These are phyloP conservation scores for Athetis lepigone DNA, from an alignment of 2,888 invertebrate genomes.

Conservation along the genomic window DNA sequence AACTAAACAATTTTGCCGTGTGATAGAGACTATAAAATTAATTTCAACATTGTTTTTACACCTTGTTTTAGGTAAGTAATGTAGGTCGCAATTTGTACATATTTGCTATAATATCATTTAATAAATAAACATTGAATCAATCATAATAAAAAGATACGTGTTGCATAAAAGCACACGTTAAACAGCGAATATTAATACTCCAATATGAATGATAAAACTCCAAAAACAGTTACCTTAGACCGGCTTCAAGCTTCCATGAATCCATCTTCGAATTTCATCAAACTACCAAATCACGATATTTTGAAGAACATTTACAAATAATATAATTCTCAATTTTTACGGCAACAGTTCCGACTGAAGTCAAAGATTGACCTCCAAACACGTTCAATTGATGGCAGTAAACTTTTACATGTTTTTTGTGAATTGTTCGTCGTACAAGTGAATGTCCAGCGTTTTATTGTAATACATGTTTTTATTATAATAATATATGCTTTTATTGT, in stretches of 20 bases:
- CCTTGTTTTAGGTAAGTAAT: no score
- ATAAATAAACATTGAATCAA: no score
- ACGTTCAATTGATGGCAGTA: constrained; percentile 48
- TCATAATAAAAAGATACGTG: no score
- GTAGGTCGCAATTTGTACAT: no score
- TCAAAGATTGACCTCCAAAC: constrained; percentile 55
- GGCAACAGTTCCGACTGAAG: constrained; percentile 28
- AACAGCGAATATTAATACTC: no score
- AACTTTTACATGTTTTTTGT: constrained; percentile 59
- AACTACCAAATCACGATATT: constrained; percentile 41
- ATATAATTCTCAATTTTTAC: constrained; percentile 50
- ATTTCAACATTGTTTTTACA: no score
- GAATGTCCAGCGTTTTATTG: constrained; percentile 59
- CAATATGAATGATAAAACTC: constrained; percentile 7
- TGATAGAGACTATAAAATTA: no score
- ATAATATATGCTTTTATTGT: constrained; percentile 65
- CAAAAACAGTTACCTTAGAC: constrained; percentile 42
- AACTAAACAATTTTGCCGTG: no score
- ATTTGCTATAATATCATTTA: no score
- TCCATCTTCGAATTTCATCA: constrained; percentile 42
- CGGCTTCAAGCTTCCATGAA: constrained; percentile 41
- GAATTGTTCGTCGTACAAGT: constrained; percentile 52
- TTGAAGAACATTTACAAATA: constrained; percentile 54
- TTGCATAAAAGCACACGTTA: no score
- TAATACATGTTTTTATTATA: constrained; percentile 63